Percentiles rank a stretch among this genome's conserved stretches.
Conservation (phyloP, 2,888 invertebrate genomes). For the Hirtodrosophila cameraria region DNA sequence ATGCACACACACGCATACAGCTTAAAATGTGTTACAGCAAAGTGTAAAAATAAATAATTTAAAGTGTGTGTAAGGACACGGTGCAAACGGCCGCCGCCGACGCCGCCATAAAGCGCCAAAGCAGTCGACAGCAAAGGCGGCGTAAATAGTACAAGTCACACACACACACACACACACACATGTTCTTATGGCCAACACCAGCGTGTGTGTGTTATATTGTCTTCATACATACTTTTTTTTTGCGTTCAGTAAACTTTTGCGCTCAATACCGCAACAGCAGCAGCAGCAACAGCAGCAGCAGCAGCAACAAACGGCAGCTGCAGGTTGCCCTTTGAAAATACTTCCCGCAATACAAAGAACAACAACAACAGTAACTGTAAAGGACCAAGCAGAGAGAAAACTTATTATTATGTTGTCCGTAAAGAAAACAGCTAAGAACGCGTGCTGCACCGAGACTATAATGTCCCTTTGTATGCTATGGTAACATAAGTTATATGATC, state of each 20-base stretch:
- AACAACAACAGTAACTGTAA: constrained; percentile 24
- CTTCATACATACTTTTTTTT: constrained; percentile 34
- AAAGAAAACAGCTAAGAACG: constrained; percentile 49
- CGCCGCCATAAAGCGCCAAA: constrained; percentile 68
- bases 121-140: constrained; percentile 58
- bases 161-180: constrained; percentile 22
- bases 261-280: constrained; percentile 66
- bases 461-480: constrained; percentile 12
- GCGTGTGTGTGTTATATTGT: constrained; percentile 59
- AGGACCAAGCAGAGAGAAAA: constrained; percentile 43
- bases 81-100: constrained; percentile 64
- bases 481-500: constrained; percentile 25
- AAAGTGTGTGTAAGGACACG: constrained; percentile 80
- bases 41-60: constrained; percentile 81
- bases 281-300: constrained; percentile 23
- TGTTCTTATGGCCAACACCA: constrained; percentile 43
- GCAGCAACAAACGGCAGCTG: constrained; percentile 50
- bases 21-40: constrained; percentile 78
- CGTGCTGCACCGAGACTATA: constrained; percentile 26
- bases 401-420: constrained; percentile 79
- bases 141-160: constrained; percentile 60
- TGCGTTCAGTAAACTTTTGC: constrained; percentile 73
- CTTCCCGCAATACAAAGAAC: constrained; percentile 50
- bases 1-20: constrained; percentile 32
- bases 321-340: constrained; percentile 76